Base-by-base conservation (phyloP, 30 jellyfish, hydroid and myxozoan species). In the Aurelia sp. region DNA sequence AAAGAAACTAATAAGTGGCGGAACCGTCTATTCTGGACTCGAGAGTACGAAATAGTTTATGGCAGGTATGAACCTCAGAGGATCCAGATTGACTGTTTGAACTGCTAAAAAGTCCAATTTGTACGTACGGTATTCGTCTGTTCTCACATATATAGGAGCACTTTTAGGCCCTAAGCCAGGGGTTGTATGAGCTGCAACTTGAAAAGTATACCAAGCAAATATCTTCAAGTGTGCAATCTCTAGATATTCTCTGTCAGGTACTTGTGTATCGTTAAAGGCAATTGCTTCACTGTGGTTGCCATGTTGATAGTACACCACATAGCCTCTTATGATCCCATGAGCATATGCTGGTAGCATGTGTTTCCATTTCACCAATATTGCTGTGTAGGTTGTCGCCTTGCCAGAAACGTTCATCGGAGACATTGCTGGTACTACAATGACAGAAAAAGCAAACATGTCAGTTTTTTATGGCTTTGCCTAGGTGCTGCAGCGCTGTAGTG, bases 301-400 rank as follows among this genome's bases (percentile, higher is more conserved):
- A n/a, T 47, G 66, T 53, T 67, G 77, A 33, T 81, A 81, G 31
- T 50, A 81, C 12, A 81, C 91, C 9, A 81, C 63, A 41, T 64
- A 81, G 19, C 91, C 91, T 48, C 60, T 41, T 53, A 81, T 67
- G 77, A 17, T n/a, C 15, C 91, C 91, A 67, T 81, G 91, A 15
- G 91, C 91, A 52, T 81, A 81, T n/a, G 91, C 91, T 10, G 91
- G 91, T 13, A 50, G 55, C n/a, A 81, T 33, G 33, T 81, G 91
- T 76, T 67, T 67, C 91, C 91, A 81, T 81, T 68, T 69, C 53
- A 81, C 84, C 84, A 81, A 19, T 52, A 81, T 67, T 27, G 72
- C 27, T 33, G 84, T 68, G 71, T 81, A 67, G 3, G 84, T 66
- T 4, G 84, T 19, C 77, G 80, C 80, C 33, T 57, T 30, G 31